These are phyloP conservation scores for Drosophila mayaguana DNA, from an alignment of 2,888 invertebrate genomes.

Conservation along the genomic window DNA sequence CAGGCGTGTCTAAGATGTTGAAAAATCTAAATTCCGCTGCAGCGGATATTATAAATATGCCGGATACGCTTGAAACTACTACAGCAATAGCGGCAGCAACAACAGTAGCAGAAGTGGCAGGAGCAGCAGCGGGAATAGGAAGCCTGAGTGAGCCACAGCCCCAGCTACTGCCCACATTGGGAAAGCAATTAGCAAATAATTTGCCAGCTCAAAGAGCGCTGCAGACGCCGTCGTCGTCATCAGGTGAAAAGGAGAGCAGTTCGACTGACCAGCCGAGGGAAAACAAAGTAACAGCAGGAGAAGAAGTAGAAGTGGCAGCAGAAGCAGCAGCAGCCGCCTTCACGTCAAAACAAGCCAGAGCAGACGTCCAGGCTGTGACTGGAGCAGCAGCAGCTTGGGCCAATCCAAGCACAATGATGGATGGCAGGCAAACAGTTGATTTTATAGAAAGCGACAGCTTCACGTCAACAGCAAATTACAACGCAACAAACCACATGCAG, in stretches of 20 bases:
- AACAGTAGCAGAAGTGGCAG: constrained; percentile 21
- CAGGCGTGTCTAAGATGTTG: constrained; percentile 60
- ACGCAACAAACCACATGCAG: constrained; percentile 63
- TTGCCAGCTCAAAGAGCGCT: constrained; percentile 58
- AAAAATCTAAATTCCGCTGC: constrained; percentile 73
- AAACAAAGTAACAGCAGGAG: constrained; percentile 35
- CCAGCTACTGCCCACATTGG: constrained; percentile 36
- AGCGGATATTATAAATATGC: constrained; percentile 77
- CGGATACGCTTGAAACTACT: constrained; percentile 54
- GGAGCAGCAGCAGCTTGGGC: constrained; percentile 27
- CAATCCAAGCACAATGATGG: constrained; percentile 69
- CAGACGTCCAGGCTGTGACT: constrained; percentile 33
- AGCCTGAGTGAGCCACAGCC: constrained; percentile 16
- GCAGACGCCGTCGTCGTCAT: constrained; percentile 33
- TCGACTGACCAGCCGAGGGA: constrained; percentile 58
- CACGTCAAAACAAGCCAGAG: constrained; percentile 71
- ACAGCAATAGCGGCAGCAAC: constrained; percentile 19
- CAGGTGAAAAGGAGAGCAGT: constrained; percentile 69
- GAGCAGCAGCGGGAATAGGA: constrained; percentile 29
- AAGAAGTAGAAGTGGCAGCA: not conserved
- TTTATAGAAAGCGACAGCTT: constrained; percentile 79
- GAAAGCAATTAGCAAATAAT: constrained; percentile 75
- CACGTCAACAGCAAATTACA: constrained; percentile 78
- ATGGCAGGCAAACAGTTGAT: constrained; percentile 79
- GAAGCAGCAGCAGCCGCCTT: constrained; percentile 7